These are phyloP conservation scores for Phyto melanocephala DNA, from an alignment of 2,888 invertebrate species.

Conservation along the genomic window DNA sequence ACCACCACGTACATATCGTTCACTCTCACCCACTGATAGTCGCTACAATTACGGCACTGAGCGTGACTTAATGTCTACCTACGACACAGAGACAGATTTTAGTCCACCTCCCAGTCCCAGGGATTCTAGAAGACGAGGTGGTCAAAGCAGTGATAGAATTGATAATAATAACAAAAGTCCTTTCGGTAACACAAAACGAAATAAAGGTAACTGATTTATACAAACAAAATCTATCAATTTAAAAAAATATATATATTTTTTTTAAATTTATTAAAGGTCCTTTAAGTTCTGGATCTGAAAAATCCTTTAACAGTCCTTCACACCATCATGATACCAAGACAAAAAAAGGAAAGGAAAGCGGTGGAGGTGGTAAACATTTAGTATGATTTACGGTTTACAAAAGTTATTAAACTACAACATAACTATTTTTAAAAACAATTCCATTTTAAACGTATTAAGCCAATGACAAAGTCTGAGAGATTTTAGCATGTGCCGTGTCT, in stretches of 20 bases:
- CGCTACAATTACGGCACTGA: slow-evolving; percentile 81
- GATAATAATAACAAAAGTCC: slow-evolving; percentile 42
- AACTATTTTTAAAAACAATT: slow-evolving; percentile 45
- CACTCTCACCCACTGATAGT: slow-evolving; percentile 77
- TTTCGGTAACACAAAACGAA: slow-evolving; percentile 35
- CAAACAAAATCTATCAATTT: neutral
- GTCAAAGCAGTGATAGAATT: slow-evolving; percentile 33
- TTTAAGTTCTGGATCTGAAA: slow-evolving; percentile 66
- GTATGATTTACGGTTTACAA: slow-evolving; percentile 52
- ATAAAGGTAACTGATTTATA: slow-evolving; percentile 40
- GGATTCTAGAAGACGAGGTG: slow-evolving; percentile 54
- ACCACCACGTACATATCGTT: slow-evolving; percentile 74
- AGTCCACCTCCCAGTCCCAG: slow-evolving; percentile 83
- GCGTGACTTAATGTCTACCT: slow-evolving; percentile 78
- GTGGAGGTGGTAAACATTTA: slow-evolving; percentile 55
- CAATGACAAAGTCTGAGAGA: slow-evolving; percentile 51
- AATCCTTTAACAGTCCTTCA: slow-evolving; percentile 63
- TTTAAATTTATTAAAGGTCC: slow-evolving; percentile 48
- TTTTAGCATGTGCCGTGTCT: slow-evolving; percentile 54
- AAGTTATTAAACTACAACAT: slow-evolving; percentile 10
- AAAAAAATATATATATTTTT: neutral
- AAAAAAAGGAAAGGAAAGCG: slow-evolving; percentile 23
- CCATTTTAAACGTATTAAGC: slow-evolving; percentile 59
- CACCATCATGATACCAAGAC: slow-evolving; percentile 57
- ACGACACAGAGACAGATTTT: slow-evolving; percentile 84